Conservation (phyloP, 2,113 vertebrate genomes). For the Pygoscelis antarcticus region DNA sequence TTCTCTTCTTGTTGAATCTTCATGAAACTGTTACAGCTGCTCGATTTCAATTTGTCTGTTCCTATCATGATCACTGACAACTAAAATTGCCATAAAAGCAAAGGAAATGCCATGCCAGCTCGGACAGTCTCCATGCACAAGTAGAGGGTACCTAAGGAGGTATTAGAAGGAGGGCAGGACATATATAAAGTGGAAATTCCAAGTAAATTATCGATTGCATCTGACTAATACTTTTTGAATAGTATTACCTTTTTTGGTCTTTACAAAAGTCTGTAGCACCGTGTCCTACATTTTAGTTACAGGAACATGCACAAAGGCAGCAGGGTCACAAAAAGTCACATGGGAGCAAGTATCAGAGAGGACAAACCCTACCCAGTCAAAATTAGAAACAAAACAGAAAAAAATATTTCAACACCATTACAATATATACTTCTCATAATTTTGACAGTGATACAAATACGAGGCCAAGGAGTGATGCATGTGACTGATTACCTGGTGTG, state of each 20-base stretch:
- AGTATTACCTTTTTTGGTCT: not conserved
- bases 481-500: not conserved
- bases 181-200: not conserved
- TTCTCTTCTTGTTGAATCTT: not conserved
- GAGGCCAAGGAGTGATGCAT: accelerated
- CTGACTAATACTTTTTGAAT: not conserved
- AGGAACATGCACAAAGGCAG: not conserved
- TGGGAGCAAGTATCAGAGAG: not conserved
- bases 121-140: not conserved
- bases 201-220: not conserved
- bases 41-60: not conserved
- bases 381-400: not conserved
- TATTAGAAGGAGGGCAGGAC: not conserved
- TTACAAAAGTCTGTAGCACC: not conserved
- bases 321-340: not conserved
- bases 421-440: not conserved
- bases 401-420: not conserved
- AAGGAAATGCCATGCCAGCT: not conserved
- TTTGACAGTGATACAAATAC: not conserved
- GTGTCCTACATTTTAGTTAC: not conserved
- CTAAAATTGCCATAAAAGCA: not conserved
- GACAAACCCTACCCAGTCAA: not conserved
- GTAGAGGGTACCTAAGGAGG: not conserved
- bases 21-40: not conserved
- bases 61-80: not conserved